Evolutionary conservation across 2,113 vertebrate genomes (phyloP).

Genomic region (Misgurnus mizolepis): DNA sequence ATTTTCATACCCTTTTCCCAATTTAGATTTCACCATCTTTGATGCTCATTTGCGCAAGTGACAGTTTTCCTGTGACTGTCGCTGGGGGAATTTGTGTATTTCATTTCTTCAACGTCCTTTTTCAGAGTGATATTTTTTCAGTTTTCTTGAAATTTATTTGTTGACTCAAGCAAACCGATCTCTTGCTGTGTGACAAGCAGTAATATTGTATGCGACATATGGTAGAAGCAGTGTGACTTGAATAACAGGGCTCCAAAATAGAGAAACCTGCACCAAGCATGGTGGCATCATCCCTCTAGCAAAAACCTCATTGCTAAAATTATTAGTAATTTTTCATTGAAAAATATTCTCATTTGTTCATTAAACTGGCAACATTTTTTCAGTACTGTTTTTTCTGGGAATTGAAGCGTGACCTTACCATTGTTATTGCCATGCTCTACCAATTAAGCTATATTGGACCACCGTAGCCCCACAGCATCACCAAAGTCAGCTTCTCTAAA

Average conservation of each 20-base stretch:
- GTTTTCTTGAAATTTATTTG: constrained; percentile 16
- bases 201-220: constrained; percentile 1
- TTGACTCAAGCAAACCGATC: neutral
- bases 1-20: neutral
- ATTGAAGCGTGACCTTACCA: too few relatives aligned
- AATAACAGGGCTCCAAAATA: neutral
- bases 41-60: neutral
- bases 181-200: neutral
- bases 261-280: constrained; percentile 5
- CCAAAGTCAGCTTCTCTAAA: too few relatives aligned
- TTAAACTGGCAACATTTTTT: too few relatives aligned
- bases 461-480: too few relatives aligned
- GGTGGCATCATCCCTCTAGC: constrained; percentile 70
- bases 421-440: too few relatives aligned
- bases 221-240: neutral
- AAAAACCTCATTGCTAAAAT: constrained; percentile 66
- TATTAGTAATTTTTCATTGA: too few relatives aligned
- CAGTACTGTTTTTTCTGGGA: too few relatives aligned
- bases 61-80: neutral
- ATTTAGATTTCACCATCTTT: too few relatives aligned
- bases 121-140: neutral
- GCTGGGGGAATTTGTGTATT: neutral
- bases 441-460: too few relatives aligned
- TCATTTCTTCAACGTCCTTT: neutral
- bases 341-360: too few relatives aligned